A percentile compares a stretch with the other conserved stretches of the same genome.
These are phyloP conservation scores for Pachypeltis micranthus DNA, from an alignment of 1,140 invertebrate genomes.

Conservation along the genomic window DNA sequence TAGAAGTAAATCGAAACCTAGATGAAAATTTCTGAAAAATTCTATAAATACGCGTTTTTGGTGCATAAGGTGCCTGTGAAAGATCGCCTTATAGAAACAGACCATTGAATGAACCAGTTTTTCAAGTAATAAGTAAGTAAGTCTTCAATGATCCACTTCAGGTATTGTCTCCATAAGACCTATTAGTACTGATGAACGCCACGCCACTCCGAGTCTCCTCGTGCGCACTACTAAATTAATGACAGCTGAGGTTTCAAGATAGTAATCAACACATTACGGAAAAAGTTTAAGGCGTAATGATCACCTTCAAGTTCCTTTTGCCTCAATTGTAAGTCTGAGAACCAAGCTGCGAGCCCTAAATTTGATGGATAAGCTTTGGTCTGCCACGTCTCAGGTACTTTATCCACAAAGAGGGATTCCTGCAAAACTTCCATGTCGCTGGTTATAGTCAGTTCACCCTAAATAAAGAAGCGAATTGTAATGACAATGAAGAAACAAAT, in stretches of 20 bases:
- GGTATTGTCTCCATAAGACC: too few species aligned
- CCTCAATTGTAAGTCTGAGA: constrained; percentile 67
- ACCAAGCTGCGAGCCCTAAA: constrained; percentile 69
- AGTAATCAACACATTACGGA: background rate
- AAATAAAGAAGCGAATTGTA: constrained; percentile 18
- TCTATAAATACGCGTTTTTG: too few species aligned
- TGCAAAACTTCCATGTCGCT: constrained; percentile 81
- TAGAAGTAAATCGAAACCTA: too few species aligned
- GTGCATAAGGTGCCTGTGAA: too few species aligned
- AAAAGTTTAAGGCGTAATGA: background rate
- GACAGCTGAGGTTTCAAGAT: background rate
- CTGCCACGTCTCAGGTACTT: constrained; percentile 71
- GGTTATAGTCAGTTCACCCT: constrained; percentile 88
- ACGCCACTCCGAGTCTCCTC: background rate
- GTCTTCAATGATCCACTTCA: too few species aligned
- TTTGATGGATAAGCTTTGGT: constrained; percentile 82
- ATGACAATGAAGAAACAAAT: too few species aligned
- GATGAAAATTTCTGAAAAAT: too few species aligned
- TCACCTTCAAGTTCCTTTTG: constrained; percentile 57
- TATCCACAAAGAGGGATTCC: constrained; percentile 72
- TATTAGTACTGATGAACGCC: too few species aligned
- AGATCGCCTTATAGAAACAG: too few species aligned
- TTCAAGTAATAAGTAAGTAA: background rate
- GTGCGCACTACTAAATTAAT: background rate
- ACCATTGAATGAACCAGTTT: background rate